Percentiles rank a stretch among this genome's conserved stretches.
Evolutionary conservation across 2,888 invertebrate species (phyloP).

Genomic region (Gnatocerus cornutus): DNA sequence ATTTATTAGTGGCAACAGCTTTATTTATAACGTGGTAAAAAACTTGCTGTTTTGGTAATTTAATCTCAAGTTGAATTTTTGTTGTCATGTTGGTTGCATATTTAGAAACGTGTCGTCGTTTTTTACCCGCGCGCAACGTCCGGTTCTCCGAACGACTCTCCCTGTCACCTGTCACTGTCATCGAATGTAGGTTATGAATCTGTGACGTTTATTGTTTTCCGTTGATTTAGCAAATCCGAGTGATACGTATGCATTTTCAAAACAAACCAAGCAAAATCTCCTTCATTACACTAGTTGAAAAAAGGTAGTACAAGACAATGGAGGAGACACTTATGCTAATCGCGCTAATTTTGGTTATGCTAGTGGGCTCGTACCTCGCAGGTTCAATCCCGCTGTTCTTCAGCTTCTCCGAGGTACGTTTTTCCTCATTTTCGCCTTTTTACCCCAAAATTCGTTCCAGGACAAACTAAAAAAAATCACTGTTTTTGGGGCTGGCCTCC

Average conservation of each 20-base stretch:
- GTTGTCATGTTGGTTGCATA: no score
- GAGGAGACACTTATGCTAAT: constrained; percentile 89
- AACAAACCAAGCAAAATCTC: constrained; percentile 47
- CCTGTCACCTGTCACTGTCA: no score
- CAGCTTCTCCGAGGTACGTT: constrained; percentile 93
- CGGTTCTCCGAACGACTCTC: no score
- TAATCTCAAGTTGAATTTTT: no score
- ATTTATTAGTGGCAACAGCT: no score
- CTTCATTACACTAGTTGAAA: constrained; percentile 47
- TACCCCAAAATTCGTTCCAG: no score
- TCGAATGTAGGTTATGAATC: no score
- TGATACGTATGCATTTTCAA: constrained; percentile 62
- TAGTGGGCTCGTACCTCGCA: constrained; percentile 95
- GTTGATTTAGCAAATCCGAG: constrained; percentile 34
- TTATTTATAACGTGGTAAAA: no score
- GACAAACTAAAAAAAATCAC: constrained; percentile 95
- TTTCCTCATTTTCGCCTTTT: no score
- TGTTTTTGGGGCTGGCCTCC: constrained; percentile 95
- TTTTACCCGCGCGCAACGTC: no score
- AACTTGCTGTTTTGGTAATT: no score
- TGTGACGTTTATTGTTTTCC: constrained; percentile 18
- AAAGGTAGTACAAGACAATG: constrained; percentile 73
- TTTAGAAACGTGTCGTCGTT: no score
- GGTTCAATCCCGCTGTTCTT: constrained; percentile 96
- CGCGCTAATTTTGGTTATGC: constrained; percentile 92